Evolutionary conservation across 2,113 vertebrate species (phyloP).

Genomic region (Strigops habroptila): DNA sequence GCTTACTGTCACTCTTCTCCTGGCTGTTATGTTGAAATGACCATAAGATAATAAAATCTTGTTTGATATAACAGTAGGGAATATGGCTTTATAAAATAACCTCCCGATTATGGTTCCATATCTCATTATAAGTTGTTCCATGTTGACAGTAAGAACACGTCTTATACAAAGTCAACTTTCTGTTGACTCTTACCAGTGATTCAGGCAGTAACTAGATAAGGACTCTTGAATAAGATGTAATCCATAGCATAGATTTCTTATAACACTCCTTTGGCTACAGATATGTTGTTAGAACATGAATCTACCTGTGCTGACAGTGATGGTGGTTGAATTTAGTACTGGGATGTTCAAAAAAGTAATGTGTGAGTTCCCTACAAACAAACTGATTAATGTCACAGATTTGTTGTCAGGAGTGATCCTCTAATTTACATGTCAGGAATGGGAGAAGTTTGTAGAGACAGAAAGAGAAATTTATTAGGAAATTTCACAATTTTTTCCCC

Average conservation of each 20-base stretch:
- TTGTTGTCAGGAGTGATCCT: not conserved
- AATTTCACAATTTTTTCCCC: rapidly evolving
- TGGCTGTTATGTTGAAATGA: not conserved
- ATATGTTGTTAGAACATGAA: not conserved
- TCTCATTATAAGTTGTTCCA: not conserved
- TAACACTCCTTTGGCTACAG: not conserved
- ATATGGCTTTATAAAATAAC: not conserved
- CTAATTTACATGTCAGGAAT: not conserved
- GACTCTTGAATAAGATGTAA: not conserved
- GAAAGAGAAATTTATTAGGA: not conserved
- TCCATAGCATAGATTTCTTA: not conserved
- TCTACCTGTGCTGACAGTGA: not conserved
- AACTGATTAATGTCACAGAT: not conserved
- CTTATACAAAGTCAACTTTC: not conserved
- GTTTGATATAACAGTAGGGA: not conserved
- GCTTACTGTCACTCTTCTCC: not conserved
- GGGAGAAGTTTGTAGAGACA: not conserved
- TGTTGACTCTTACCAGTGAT: not conserved
- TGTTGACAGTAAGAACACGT: not conserved
- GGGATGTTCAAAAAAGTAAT: not conserved
- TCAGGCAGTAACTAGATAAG: not conserved
- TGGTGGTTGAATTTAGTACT: not conserved
- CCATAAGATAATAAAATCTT: not conserved
- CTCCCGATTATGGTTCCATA: not conserved
- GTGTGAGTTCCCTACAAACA: not conserved